Base-by-base conservation (phyloP, 2,113 vertebrate genomes). In the Chroicocephalus ridibundus region DNA sequence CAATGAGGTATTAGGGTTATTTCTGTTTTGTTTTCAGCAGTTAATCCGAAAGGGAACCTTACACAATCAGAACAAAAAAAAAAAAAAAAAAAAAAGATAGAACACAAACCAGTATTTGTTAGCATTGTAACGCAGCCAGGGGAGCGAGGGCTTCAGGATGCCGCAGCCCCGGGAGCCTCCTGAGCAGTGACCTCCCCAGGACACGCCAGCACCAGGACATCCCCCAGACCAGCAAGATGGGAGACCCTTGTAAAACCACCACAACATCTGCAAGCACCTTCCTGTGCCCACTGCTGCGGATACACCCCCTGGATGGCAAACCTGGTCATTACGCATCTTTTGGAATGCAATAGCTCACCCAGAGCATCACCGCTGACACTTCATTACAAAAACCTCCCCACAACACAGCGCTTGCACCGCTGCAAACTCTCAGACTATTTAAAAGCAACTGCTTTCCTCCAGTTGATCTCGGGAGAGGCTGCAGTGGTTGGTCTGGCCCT, bases 1-100 rank as follows among this genome's bases (percentile, higher is more conserved):
- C 94, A 96, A 93, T 86, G 90, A 92, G 90, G 90, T 94, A 82
- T 90, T 75, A 78, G 55, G 26, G 20, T 27, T 80, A 76, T 88
- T 96, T 93, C 92, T 97, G 84, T 42, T 96, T 95, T 92, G 76
- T 93, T 97, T 97, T 74, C 93, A 88, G 81, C 1, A 6, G 57
- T 90, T 95, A 90, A 96, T 91, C 81, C 1, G 5, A 95, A 90
- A 88, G 58, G 55, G 87, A 94, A 86, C 87, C 44, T 96, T 62
- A 90, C 79, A 97, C 93, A 95, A 95, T 93, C 87, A 80, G 42
- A 88, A 44, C 42, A 80, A n/a, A 15, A 58, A 58, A n/a, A 58
- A 58, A 65, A 93, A 90, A 88, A 38, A 38, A 38, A 92, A 64
- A 93, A 90, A 88, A 60, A 13, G 46, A 77, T 42, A 34, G 78